phyloP scores from a whole-genome alignment of 2,888 invertebrate genomes.

The Caenorhabditis afra region DNA sequence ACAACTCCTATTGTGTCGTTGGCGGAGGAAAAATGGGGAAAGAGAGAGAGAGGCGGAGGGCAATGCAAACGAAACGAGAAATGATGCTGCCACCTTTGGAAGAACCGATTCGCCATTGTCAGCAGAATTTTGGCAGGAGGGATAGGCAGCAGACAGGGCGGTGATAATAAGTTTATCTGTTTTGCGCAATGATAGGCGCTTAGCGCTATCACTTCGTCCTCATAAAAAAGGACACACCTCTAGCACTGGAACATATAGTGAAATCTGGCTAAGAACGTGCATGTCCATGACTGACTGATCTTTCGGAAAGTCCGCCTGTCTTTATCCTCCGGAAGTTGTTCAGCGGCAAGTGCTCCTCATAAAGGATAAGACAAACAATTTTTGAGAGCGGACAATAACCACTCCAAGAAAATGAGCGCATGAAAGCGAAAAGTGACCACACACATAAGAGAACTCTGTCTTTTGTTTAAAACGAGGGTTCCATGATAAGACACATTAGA shows the following conservation, averaged over 20 bases:
- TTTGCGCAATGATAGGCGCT: constrained; percentile 36
- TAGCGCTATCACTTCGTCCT: too few species aligned
- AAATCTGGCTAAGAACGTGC: too few species aligned
- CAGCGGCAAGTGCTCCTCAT: constrained; percentile 50
- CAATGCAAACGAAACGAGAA: constrained; percentile 60
- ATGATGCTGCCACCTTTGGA: constrained; percentile 48
- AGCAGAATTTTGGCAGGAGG: constrained; percentile 29
- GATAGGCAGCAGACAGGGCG: constrained; percentile 1
- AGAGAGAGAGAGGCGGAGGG: constrained; percentile 29
- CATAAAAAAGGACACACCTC: neutral
- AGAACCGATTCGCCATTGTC: constrained; percentile 28
- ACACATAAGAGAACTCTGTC: too few species aligned
- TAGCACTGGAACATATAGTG: too few species aligned
- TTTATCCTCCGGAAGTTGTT: constrained; percentile 50
- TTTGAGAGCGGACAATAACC: constrained; percentile 11
- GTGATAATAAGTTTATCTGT: constrained; percentile 39
- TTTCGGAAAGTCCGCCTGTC: constrained; percentile 14
- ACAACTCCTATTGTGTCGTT: constrained; percentile 59
- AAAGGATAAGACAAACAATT: constrained; percentile 45
- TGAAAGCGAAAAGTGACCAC: constrained; percentile 11
- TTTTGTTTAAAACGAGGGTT: too few species aligned
- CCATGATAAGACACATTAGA: too few species aligned
- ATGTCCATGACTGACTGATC: constrained; percentile 20
- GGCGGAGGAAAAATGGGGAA: constrained; percentile 13
- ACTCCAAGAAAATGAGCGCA: constrained; percentile 29